A percentile compares a stretch with the other conserved stretches of the same genome.
Conservation (phyloP, 2,888 invertebrate genomes). For the Pollenia amentaria region DNA sequence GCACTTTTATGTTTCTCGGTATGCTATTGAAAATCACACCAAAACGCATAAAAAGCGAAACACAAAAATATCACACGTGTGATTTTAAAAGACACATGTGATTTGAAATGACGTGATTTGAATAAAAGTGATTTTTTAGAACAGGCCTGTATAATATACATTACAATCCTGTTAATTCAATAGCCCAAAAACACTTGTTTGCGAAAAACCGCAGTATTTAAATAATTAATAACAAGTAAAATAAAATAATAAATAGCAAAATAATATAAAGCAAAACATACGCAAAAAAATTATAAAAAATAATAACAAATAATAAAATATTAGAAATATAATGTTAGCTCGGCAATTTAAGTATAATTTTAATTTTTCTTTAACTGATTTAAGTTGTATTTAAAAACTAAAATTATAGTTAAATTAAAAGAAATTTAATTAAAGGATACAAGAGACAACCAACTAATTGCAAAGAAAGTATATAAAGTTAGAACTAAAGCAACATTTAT, state of each 20-base stretch:
- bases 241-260: background rate
- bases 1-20: too few relatives aligned
- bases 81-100: too few relatives aligned
- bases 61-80: too few relatives aligned
- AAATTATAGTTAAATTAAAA: conserved; percentile 56
- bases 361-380: background rate
- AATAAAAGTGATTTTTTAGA: too few relatives aligned
- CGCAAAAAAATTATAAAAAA: background rate
- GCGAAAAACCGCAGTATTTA: too few relatives aligned
- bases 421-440: background rate
- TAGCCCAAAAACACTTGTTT: too few relatives aligned
- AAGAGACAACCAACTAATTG: background rate
- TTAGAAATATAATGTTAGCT: conserved; percentile 20
- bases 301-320: background rate
- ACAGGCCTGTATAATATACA: too few relatives aligned
- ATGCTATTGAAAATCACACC: too few relatives aligned
- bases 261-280: background rate
- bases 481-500: background rate
- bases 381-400: background rate
- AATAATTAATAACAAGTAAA: background rate
- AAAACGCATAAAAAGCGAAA: too few relatives aligned
- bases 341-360: conserved; percentile 60
- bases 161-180: too few relatives aligned
- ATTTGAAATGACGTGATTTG: too few relatives aligned
- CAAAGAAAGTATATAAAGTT: background rate